Evolutionary conservation across 2,113 vertebrate species (phyloP).

Genomic region (Spea multiplicata): DNA sequence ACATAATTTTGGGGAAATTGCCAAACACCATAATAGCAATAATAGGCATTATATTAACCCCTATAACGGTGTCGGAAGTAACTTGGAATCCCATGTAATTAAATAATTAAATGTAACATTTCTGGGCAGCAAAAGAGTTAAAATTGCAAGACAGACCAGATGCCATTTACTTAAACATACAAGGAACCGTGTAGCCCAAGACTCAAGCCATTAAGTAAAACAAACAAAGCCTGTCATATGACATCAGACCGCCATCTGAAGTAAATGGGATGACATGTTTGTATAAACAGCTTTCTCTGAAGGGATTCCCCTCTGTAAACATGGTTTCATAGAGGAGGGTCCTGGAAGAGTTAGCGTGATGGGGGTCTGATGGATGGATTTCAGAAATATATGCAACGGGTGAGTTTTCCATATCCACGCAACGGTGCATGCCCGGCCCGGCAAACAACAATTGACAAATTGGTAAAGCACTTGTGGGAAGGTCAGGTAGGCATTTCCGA

Average conservation of each 20-base stretch:
- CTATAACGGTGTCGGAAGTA: too few relatives aligned
- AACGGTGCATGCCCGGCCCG: too few relatives aligned
- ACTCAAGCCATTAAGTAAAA: background rate
- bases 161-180: background rate
- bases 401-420: too few relatives aligned
- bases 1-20: too few relatives aligned
- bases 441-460: too few relatives aligned
- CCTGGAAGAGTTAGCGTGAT: background rate
- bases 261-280: slow-evolving; percentile 19
- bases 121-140: background rate
- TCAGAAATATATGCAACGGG: too few relatives aligned
- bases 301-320: slow-evolving; percentile 19
- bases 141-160: background rate
- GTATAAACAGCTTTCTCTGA: background rate
- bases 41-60: too few relatives aligned
- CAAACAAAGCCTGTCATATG: background rate
- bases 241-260: background rate
- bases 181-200: background rate
- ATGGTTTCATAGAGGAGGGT: background rate
- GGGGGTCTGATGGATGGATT: background rate
- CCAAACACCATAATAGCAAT: too few relatives aligned
- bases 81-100: too few relatives aligned
- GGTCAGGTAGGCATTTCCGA: too few relatives aligned
- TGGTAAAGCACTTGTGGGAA: too few relatives aligned
- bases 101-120: background rate